A percentile compares a stretch with the other conserved stretches of the same genome.
phyloP scores from a whole-genome alignment of 2,113 vertebrate genomes.

The Oreamnos americanus region DNA sequence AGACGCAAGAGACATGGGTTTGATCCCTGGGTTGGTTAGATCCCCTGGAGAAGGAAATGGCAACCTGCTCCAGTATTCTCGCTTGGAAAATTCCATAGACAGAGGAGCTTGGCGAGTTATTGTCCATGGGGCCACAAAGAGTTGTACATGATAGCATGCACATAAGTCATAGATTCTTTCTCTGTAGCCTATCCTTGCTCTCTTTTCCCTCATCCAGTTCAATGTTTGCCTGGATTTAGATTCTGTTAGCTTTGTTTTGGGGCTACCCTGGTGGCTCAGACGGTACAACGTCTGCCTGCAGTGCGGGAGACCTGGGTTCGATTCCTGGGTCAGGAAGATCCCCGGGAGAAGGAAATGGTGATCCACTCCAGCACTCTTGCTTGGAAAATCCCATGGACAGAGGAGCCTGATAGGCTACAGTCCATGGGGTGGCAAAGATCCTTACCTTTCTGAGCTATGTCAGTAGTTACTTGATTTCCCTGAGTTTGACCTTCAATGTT shows the following conservation, averaged over 20 bases:
- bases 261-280: too few species aligned
- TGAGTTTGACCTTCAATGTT: not conserved
- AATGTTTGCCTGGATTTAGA: not conserved
- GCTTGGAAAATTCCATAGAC: not conserved
- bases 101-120: not conserved
- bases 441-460: not conserved
- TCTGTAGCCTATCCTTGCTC: not conserved
- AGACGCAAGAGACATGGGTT: not conserved
- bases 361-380: too few species aligned
- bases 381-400: too few species aligned
- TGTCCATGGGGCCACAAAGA: not conserved
- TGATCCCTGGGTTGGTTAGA: not conserved
- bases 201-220: not conserved
- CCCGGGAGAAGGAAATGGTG: too few species aligned
- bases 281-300: too few species aligned
- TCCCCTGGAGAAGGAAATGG: not conserved
- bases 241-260: not conserved
- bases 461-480: not conserved
- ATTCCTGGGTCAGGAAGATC: too few species aligned
- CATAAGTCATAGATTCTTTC: not conserved
- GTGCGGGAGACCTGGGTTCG: too few species aligned
- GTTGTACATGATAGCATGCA: not conserved
- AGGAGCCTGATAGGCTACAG: too few species aligned
- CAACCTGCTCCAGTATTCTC: not conserved
- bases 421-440: too few species aligned